A percentile compares a stretch with the other conserved stretches of the same genome.
Conservation (phyloP, 1,140 invertebrate species). For the Subanguina moxae region DNA sequence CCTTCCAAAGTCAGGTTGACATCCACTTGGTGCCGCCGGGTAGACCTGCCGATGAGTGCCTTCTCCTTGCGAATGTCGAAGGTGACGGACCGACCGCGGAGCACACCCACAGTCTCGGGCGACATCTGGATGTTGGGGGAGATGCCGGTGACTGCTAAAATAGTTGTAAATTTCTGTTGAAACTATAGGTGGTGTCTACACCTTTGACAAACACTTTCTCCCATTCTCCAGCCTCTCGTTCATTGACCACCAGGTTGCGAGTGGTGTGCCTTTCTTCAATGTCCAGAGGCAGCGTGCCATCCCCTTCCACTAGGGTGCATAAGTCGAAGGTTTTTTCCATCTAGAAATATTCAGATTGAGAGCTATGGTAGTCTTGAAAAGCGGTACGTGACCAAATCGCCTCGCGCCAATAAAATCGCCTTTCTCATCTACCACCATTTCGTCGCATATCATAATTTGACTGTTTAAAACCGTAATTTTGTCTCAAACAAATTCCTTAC, state of each 20-base stretch:
- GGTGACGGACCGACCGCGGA: slow-evolving; percentile 83
- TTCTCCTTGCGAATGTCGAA: slow-evolving; percentile 92
- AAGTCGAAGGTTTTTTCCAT: slow-evolving; percentile 19
- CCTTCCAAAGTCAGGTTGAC: slow-evolving; percentile 87
- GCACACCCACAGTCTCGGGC: slow-evolving; percentile 69
- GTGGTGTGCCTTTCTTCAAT: slow-evolving; percentile 37
- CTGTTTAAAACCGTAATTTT: too few species aligned
- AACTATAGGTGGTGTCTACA: too few species aligned
- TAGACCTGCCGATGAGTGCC: slow-evolving; percentile 63
- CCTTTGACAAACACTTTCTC: slow-evolving; percentile 33
- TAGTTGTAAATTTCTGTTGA: too few species aligned
- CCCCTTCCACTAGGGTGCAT: slow-evolving; percentile 14
- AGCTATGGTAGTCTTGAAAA: too few species aligned
- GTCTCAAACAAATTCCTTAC: too few species aligned
- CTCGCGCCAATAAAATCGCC: too few species aligned
- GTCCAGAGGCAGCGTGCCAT: slow-evolving; percentile 23
- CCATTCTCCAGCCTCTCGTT: slow-evolving; percentile 60
- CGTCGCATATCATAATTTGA: too few species aligned
- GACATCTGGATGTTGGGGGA: slow-evolving; percentile 24
- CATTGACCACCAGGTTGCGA: slow-evolving; percentile 32
- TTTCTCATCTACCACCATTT: too few species aligned
- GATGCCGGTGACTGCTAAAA: slow-evolving; percentile 37
- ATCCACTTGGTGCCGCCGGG: slow-evolving; percentile 71
- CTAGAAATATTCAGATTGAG: slow-evolving; percentile 6
- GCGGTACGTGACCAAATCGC: too few species aligned